Percentiles rank a stretch among this genome's conserved stretches.
Conservation (phyloP, 2,888 invertebrate genomes). For the Disparrhopalites patrizii region DNA sequence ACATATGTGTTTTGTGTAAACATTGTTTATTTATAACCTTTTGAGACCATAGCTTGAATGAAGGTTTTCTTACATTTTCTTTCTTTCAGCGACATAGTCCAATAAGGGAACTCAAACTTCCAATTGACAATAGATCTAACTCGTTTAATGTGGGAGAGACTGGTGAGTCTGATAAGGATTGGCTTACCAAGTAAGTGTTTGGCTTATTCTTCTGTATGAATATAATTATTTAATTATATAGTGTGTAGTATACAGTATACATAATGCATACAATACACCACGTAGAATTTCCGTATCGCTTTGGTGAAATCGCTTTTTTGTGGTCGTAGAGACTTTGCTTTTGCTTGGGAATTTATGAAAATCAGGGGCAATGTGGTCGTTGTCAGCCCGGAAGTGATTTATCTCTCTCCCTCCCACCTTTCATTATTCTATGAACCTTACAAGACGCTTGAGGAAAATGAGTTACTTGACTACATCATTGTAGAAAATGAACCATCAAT, state of each 20-base stretch:
- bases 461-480: too few relatives aligned
- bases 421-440: too few relatives aligned
- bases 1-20: not conserved
- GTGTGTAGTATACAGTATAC: not conserved
- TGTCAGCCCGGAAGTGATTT: too few relatives aligned
- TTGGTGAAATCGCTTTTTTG: too few relatives aligned
- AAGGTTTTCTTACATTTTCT: conserved; percentile 3
- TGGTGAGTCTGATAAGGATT: conserved; percentile 30
- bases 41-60: too few relatives aligned
- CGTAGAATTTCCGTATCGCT: too few relatives aligned
- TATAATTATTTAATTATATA: conserved; percentile 4
- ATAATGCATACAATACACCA: not conserved
- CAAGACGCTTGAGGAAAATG: too few relatives aligned
- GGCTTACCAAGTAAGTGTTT: conserved; percentile 32
- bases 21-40: not conserved
- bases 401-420: too few relatives aligned
- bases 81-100: conserved; percentile 7
- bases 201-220: not conserved
- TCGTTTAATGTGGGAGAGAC: conserved; percentile 35
- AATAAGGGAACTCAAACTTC: conserved; percentile 1
- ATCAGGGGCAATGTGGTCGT: not conserved
- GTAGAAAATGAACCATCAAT: too few relatives aligned
- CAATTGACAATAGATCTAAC: conserved; percentile 20
- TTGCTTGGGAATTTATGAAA: not conserved
- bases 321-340: not conserved